Evolutionary conservation across 92 coral and sea anemone genomes (phyloP), one percentile per base, ranked within the genome.

Genomic region (Metridium senile): DNA sequence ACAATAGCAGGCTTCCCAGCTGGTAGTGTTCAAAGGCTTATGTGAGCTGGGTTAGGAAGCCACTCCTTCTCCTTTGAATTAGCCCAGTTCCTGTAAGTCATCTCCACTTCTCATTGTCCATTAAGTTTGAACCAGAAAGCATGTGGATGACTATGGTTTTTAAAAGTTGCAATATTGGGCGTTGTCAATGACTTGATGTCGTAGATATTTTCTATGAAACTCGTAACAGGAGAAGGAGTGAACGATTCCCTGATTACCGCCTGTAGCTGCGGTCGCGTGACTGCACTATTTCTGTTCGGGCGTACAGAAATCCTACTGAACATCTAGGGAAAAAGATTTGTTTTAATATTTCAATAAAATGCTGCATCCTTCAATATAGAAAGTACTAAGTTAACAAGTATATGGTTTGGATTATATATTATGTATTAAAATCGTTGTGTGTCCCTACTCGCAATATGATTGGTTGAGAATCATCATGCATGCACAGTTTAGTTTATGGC

Each of bases 51-150:
- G 10, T 54, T 54, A 6, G 86, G 86, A 0, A 63, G 65, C 90
- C 86, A 81, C 45, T 86, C 82, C 62, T 86, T 86, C 25, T 74
- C 66, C 13, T 33, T 61, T 8, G 90, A 51, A 33, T 62, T 75
- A 1, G 86, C 71, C 83, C 86, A 75, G 56, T 76, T 75, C n/a
- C 83, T 62, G 75, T 81, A 86, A 3, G 66, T 53, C 85, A 85
- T 79, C 33, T 85, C 86, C 57, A 81, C 83, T 31, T 86, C 86
- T 4, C 91, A 73, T 4, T 28, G 31, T 32, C 62, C 61, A 29
- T 86, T 86, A 16, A 63, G 64, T 62, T 82, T 86, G 65, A 86
- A 86, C 4, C 84, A 73, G 51, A 86, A 86, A 0, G 91, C 77
- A 28, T 72, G 91, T 22, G 87, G 87, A 21, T 78, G 80, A 59